Evolutionary conservation across 2,113 vertebrate genomes (phyloP), one percentile per base, ranked within the genome.

Genomic region (Melanotaenia duboulayi): DNA sequence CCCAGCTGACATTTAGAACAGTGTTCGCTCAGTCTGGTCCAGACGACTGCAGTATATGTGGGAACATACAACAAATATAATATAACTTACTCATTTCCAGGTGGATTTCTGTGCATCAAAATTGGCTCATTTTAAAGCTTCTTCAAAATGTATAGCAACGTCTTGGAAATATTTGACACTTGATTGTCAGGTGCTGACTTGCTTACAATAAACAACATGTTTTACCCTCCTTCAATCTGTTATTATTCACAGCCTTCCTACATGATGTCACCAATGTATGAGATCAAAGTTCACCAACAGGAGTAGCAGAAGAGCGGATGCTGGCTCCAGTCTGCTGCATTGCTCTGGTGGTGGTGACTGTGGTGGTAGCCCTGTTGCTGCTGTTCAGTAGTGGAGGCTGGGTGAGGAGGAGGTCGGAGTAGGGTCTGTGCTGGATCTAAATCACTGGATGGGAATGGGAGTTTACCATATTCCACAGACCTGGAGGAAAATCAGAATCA

Each of bases 231-330:
- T 55, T 39, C 3, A 16, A 22, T 56, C 20, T 28, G 51, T 52
- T 65, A 6, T 4, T 10, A 48, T n/a, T 3, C 14, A 42, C 17
- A 55, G 48, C 49, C 25, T 55, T 23, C 37, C 2, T 25, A 14
- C 39, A n/a, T 20, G 37, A 25, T 17, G 63, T 52, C 14, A 51
- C 19, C 7, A 23, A 5, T 35, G 23, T 23, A 39, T 13, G 28
- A 2, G 46, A 17, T 40, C 52, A 62, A 49, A 37, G 44, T 65
- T 96, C 91, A 96, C 95, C 95, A 96, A 71, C 94, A 95, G 22
- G 95, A 94, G 7, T 96, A 96, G 0, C 96, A 94, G 81, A 95
- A 95, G 32, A 97, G 91, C 0, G 95, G 94, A 80, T 95, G 95
- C 68, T 96, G 96, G 91, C 93, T 96, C 95, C 96, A 97, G 74